Evolutionary conservation across 2,888 invertebrate species (phyloP), one percentile per base, ranked within the genome.

Genomic region (Dasysyrphus albostriatus): DNA sequence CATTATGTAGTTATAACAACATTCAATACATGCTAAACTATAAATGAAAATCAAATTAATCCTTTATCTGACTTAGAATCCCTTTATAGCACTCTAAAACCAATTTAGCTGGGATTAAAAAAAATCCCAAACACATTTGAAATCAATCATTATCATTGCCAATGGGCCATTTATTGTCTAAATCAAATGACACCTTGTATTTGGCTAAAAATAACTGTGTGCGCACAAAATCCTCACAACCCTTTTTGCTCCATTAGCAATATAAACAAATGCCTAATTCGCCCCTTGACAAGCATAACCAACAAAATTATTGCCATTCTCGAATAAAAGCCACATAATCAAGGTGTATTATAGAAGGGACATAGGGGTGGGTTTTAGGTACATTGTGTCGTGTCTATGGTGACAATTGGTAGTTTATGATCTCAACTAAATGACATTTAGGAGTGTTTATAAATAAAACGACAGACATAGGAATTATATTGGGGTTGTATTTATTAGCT

Each of bases 191-290:
- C 65, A 79, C 78, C 77, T 75, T 70, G 10, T 29, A n/a, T 54
- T 12, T 8, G 6, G 19, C 24, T 56, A n/a, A n/a, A 70, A 19
- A 14, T 42, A 61, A 67, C 29, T 12, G 59, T 49, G 37, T 47
- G n/a, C n/a, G 42, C 67, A 47, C 37, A 14, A 69, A 77, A 70
- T 84, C 54, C 44, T 44, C 19, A 51, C 74, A 82, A 83, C 82
- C 75, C 87, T n/a, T 82, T 82, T 39, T 65, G 75, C 70, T 87
- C 82, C 87, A 87, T 87, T 87, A 87, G 78, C 75, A 78, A 74
- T 56, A 78, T 82, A 77, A 87, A 87, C 78, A n/a, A 87, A 70
- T 54, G 47, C 56, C 59, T 78, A 87, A 87, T 87, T 82, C 47
- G 75, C 63, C 87, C 82, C 82, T 75, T 59, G 82, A 54, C 54